Evolutionary conservation across 64 coral and sea anemone species (phyloP).

Genomic region (Catalaphyllia jardinei): DNA sequence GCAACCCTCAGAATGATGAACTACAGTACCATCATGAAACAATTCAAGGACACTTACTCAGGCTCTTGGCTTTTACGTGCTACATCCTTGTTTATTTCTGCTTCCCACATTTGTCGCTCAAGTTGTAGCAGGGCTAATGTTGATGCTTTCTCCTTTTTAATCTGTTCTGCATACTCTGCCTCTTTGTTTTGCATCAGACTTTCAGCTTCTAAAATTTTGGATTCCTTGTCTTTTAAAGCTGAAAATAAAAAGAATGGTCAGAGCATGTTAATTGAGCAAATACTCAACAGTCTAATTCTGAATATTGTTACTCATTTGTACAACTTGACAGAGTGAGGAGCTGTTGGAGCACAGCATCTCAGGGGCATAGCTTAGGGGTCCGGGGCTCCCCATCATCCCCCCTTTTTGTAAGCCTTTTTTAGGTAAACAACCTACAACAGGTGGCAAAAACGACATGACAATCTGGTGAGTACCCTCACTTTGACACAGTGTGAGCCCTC

Average conservation of each 20-base stretch:
- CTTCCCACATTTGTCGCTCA: constrained; percentile 90
- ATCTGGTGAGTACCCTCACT: too few relatives aligned
- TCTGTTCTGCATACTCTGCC: constrained; percentile 52
- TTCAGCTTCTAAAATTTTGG: constrained; percentile 41
- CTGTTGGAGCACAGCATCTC: too few relatives aligned
- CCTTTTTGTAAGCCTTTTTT: too few relatives aligned
- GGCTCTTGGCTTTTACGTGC: constrained; percentile 8
- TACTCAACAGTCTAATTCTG: too few relatives aligned
- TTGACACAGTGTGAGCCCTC: too few relatives aligned
- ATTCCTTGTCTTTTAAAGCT: constrained; percentile 16
- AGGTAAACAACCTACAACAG: too few relatives aligned
- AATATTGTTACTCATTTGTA: too few relatives aligned
- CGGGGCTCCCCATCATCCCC: too few relatives aligned
- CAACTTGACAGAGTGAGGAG: too few relatives aligned
- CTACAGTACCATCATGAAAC: too few relatives aligned
- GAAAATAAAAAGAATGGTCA: neutral
- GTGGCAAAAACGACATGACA: too few relatives aligned
- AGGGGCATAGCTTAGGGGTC: too few relatives aligned
- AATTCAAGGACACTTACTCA: constrained; percentile 49
- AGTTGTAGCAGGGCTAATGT: constrained; percentile 76
- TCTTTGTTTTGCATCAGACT: constrained; percentile 47
- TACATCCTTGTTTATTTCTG: constrained; percentile 46
- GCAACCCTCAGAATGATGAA: neutral
- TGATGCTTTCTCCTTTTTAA: constrained; percentile 81
- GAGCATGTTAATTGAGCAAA: neutral